These are phyloP conservation scores for Semicossyphus pulcher DNA, from an alignment of 2,113 vertebrate species.

Conservation along the genomic window DNA sequence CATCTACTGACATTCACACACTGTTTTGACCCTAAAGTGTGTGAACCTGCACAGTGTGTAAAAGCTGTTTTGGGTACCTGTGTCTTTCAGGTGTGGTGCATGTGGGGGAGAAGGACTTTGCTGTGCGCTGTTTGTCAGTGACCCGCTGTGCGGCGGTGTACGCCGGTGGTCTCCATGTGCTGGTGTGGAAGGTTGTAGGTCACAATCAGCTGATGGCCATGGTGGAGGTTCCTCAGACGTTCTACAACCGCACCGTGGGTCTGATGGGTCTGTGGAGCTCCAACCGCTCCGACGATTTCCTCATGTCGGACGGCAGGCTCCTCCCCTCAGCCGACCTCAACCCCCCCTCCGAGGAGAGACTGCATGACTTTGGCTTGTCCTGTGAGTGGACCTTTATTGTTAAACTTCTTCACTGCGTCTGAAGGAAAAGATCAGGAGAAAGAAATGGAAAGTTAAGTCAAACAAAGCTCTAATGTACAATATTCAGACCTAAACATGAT, in stretches of 20 bases:
- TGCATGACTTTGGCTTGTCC: slow-evolving; percentile 83
- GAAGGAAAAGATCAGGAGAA: neutral
- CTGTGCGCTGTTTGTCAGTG: slow-evolving; percentile 76
- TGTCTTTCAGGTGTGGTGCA: slow-evolving; percentile 75
- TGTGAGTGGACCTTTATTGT: slow-evolving; percentile 76
- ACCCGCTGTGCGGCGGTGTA: slow-evolving; percentile 78
- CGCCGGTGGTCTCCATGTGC: slow-evolving; percentile 78
- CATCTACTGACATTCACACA: no score
- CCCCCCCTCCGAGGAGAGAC: slow-evolving; percentile 72
- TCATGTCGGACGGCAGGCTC: slow-evolving; percentile 80
- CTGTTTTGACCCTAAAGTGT: no score
- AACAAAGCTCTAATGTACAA: neutral
- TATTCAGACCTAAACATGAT: no score
- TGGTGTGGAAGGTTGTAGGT: slow-evolving; percentile 66
- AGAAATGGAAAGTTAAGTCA: neutral
- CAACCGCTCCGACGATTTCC: slow-evolving; percentile 81
- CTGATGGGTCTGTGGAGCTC: slow-evolving; percentile 86
- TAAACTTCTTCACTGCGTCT: neutral
- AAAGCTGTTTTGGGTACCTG: no score
- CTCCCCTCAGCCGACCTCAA: slow-evolving; percentile 54
- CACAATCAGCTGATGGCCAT: slow-evolving; percentile 70
- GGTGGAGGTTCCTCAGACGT: slow-evolving; percentile 83
- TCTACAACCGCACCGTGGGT: slow-evolving; percentile 84
- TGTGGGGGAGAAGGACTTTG: slow-evolving; percentile 69
- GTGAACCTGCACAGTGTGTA: no score